Percentiles rank a stretch among this genome's conserved stretches.
phyloP scores from a whole-genome alignment of 2,113 vertebrate species.

The Thomomys bottae region DNA sequence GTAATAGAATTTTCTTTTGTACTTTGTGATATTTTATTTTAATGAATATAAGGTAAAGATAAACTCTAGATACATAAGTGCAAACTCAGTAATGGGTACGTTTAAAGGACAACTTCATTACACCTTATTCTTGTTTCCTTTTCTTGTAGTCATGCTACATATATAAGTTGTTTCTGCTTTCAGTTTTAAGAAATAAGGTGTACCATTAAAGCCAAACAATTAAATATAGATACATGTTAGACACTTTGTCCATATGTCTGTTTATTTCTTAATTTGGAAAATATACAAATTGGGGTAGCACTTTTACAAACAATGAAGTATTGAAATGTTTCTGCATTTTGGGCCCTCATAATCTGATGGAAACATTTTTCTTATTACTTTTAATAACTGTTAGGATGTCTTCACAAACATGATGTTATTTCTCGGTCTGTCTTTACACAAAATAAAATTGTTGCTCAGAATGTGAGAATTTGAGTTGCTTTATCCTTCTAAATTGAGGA shows the following conservation, averaged over 20 bases:
- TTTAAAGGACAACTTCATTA: background rate
- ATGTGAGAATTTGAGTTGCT: background rate
- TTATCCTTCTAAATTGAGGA: background rate
- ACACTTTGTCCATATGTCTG: too few species aligned
- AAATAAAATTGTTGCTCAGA: background rate
- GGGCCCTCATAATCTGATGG: background rate
- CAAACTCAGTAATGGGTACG: too few species aligned
- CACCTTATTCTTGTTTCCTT: background rate
- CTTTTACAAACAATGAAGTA: background rate
- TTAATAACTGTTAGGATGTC: background rate
- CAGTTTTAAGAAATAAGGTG: background rate
- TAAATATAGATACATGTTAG: background rate
- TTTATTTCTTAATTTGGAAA: background rate
- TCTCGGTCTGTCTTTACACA: background rate
- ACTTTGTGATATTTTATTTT: background rate
- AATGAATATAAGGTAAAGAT: background rate
- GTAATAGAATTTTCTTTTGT: background rate
- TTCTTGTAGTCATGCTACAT: background rate
- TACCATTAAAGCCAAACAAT: background rate
- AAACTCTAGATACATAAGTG: too few species aligned
- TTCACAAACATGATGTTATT: background rate
- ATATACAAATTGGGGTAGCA: background rate
- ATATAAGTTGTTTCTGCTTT: background rate
- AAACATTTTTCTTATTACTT: background rate
- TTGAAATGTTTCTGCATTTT: background rate